These are phyloP conservation scores for Miichthys miiuy DNA, from an alignment of 2,797 vertebrate genomes.

Conservation along the genomic window DNA sequence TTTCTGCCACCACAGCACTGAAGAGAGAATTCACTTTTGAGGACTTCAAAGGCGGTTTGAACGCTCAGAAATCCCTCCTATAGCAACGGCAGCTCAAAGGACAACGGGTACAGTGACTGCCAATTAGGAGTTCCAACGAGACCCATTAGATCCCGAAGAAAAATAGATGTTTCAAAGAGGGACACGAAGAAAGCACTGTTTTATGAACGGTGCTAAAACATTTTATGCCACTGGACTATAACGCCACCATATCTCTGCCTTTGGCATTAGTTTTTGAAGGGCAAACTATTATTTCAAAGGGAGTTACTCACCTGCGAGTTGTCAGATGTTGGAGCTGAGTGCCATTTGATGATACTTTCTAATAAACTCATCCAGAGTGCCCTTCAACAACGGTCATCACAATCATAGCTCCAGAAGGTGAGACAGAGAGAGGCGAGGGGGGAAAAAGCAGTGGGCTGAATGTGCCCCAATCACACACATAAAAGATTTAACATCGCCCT, in stretches of 20 bases:
- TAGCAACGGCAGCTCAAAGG: conserved; percentile 88
- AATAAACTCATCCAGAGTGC: conserved; percentile 64
- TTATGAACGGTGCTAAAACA: conserved; percentile 74
- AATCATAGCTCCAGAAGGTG: conserved; percentile 37
- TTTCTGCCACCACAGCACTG: conserved; percentile 75
- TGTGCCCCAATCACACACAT: conserved; percentile 53
- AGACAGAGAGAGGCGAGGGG: conserved; percentile 8
- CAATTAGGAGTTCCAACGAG: conserved; percentile 91
- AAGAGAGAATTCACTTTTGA: conserved; percentile 83
- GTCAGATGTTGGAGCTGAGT: conserved; percentile 63
- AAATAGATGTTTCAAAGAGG: conserved; percentile 77
- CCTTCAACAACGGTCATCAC: conserved; percentile 65
- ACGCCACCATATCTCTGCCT: conserved; percentile 58
- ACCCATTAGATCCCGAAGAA: conserved; percentile 88
- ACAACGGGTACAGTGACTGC: conserved; percentile 84
- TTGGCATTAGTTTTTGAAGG: conserved; percentile 73
- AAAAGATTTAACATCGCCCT: conserved; percentile 60
- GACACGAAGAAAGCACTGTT: conserved; percentile 72
- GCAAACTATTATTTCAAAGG: conserved; percentile 73
- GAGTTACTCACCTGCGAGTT: conserved; percentile 66
- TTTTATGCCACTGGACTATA: conserved; percentile 68
- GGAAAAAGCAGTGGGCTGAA: conserved; percentile 24
- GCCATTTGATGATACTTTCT: conserved; percentile 69
- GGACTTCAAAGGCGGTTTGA: conserved; percentile 90
- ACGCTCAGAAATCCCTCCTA: conserved; percentile 77